Percentiles rank a stretch among this genome's conserved stretches.
Conservation (phyloP, 2,113 vertebrate genomes). For the Chionomys nivalis region DNA sequence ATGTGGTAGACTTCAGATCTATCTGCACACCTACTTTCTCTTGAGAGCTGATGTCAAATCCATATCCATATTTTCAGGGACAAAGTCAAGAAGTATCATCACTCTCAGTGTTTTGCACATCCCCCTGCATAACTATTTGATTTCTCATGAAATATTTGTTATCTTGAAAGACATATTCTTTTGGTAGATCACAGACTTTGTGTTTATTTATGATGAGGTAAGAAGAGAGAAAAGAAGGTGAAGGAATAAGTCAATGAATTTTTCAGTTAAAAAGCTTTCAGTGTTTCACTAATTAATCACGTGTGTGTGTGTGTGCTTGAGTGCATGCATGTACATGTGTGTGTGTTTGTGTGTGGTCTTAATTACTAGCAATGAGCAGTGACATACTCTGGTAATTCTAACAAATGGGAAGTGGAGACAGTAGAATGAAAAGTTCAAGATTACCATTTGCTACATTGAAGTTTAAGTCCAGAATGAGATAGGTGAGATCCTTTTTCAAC, state of each 20-base stretch:
- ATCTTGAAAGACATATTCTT: background rate
- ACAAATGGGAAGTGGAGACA: background rate
- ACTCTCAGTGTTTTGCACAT: no score
- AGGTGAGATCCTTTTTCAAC: background rate
- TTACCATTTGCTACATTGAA: background rate
- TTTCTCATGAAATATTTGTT: background rate
- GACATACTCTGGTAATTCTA: background rate
- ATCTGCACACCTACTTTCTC: background rate
- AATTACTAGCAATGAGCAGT: background rate
- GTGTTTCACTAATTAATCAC: background rate
- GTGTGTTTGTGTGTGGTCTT: background rate
- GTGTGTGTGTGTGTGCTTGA: background rate
- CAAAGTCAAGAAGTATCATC: background rate
- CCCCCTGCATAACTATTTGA: accelerated
- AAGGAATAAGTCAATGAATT: background rate
- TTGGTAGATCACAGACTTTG: no score
- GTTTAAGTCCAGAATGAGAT: background rate
- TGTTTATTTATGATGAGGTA: accelerated
- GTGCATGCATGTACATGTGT: background rate
- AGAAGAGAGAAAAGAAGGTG: background rate
- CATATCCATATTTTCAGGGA: background rate
- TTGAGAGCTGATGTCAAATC: background rate
- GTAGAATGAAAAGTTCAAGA: background rate
- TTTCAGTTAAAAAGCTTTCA: background rate
- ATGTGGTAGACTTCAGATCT: background rate